Evolutionary conservation across 2,888 invertebrate genomes (phyloP).

Genomic region (Trilocha varians): DNA sequence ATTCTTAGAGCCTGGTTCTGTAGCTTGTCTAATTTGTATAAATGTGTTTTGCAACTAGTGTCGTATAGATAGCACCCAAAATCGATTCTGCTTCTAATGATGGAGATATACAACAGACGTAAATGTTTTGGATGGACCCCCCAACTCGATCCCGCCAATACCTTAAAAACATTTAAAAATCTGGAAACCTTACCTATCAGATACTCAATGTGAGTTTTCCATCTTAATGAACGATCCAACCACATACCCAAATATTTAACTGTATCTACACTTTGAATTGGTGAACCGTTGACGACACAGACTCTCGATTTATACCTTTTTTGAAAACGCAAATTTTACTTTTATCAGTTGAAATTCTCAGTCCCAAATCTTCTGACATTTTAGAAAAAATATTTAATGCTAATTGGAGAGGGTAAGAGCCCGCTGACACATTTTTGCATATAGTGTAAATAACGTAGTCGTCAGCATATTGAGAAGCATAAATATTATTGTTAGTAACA

Average conservation of each 20-base stretch:
- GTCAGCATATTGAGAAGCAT: slow-evolving; percentile 20
- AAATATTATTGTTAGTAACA: slow-evolving; percentile 4
- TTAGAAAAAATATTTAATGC: slow-evolving; percentile 8
- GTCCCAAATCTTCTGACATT: slow-evolving; percentile 10
- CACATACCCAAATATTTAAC: slow-evolving; percentile 15
- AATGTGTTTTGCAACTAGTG: slow-evolving; percentile 9
- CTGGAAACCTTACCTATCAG: slow-evolving; percentile 4
- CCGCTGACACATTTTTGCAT: not conserved
- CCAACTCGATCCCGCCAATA: slow-evolving; percentile 15
- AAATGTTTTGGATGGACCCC: slow-evolving; percentile 18
- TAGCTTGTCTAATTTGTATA: slow-evolving; percentile 13
- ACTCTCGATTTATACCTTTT: slow-evolving; percentile 4
- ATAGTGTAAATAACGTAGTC: slow-evolving; percentile 1
- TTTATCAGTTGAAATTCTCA: slow-evolving; percentile 13
- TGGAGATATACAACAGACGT: slow-evolving; percentile 15
- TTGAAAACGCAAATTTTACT: slow-evolving; percentile 16
- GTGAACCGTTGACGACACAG: slow-evolving; percentile 5
- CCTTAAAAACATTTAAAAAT: slow-evolving; percentile 13
- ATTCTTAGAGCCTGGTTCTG: slow-evolving; percentile 15
- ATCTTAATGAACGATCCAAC: slow-evolving; percentile 12
- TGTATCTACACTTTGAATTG: slow-evolving; percentile 8
- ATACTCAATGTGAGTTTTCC: slow-evolving; percentile 15
- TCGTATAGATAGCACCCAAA: slow-evolving; percentile 15
- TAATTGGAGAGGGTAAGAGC: slow-evolving; percentile 2
- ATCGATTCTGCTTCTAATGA: slow-evolving; percentile 19